Base-by-base conservation (phyloP, 2,113 vertebrate genomes). In the Microtus pennsylvanicus region DNA sequence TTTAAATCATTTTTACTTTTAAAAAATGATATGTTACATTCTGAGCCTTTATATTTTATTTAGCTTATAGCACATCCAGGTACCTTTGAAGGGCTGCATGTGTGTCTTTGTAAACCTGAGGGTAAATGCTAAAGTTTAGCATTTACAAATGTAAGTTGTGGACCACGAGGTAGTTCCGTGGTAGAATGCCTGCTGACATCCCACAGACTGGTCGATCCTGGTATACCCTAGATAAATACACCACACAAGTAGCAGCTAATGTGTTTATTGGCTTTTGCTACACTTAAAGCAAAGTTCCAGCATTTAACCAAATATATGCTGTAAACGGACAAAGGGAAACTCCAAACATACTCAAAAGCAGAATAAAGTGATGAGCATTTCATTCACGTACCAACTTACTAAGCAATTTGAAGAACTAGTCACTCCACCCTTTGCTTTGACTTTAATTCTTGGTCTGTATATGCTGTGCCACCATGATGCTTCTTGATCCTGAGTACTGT, bases 221-320 rank as follows among this genome's bases (percentile, higher is more conserved):
- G 30, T 42, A 50, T 21, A 45, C 35, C 50, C 24, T 89, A 58
- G 24, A 30, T 42, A 58, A 63, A 50, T 26, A 47, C 45, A 38
- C 55, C 33, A 70, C 35, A 55, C 6, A 88, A 76, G 61, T 50
- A 52, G 35, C 58, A 67, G 91, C 45, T 74, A 33, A 76, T 35
- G n/a, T 61, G 10, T 75, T 45, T 93, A 3, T 47, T 95, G 72
- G 17, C 7, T 93, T 87, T 93, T 96, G 61, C 33, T 55, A 74
- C 55, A 81, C 86, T 61, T 77, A 91, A 88, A 92, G 45, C 65
- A 90, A 90, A 90, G 63, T 47, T 61, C 47, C 93, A 50, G 21
- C 16, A 50, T 83, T 92, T 92, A 94, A 88, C 47, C 63, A 94
- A 94, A 87, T 58, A 80, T 63, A 38, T 90, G 74, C 45, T 92